phyloP scores from a whole-genome alignment of 2,888 invertebrate species.

The Podabrus alpinus region DNA sequence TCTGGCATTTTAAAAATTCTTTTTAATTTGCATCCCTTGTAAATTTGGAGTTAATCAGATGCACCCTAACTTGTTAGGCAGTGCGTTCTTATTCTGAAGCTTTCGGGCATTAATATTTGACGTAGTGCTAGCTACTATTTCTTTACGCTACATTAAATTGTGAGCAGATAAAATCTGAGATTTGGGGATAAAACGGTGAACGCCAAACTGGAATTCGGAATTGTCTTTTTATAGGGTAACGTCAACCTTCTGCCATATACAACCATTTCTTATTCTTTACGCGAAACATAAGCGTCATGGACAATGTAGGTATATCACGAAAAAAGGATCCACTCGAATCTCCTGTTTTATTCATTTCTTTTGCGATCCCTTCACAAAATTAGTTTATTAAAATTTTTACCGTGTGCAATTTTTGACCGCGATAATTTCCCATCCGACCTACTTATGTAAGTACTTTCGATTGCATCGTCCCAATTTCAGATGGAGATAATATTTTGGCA shows the following conservation, averaged over 20 bases:
- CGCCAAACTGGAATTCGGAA: conserved; percentile 26
- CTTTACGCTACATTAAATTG: conserved; percentile 29
- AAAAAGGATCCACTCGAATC: conserved; percentile 19
- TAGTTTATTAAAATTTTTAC: not conserved
- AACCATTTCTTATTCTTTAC: conserved; percentile 24
- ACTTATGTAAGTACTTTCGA: not conserved
- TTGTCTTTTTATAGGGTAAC: conserved; percentile 30
- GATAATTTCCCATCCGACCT: not conserved
- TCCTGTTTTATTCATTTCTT: conserved; percentile 23
- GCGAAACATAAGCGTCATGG: conserved; percentile 23
- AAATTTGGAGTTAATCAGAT: conserved; percentile 19
- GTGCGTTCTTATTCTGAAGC: conserved; percentile 18
- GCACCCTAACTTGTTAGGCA: conserved; percentile 27
- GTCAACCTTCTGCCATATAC: conserved; percentile 16
- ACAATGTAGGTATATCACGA: conserved; percentile 8
- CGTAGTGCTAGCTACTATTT: conserved; percentile 26
- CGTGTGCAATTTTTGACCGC: not conserved
- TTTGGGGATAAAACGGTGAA: conserved; percentile 28
- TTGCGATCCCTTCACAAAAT: not conserved
- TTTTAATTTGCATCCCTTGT: not conserved
- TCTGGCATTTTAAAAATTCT: not conserved
- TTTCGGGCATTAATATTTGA: conserved; percentile 29
- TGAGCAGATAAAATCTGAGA: conserved; percentile 29
- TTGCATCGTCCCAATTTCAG: not conserved
- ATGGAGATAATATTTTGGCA: not conserved